phyloP scores from a whole-genome alignment of 2,888 invertebrate species.

The Parnassius orleans region DNA sequence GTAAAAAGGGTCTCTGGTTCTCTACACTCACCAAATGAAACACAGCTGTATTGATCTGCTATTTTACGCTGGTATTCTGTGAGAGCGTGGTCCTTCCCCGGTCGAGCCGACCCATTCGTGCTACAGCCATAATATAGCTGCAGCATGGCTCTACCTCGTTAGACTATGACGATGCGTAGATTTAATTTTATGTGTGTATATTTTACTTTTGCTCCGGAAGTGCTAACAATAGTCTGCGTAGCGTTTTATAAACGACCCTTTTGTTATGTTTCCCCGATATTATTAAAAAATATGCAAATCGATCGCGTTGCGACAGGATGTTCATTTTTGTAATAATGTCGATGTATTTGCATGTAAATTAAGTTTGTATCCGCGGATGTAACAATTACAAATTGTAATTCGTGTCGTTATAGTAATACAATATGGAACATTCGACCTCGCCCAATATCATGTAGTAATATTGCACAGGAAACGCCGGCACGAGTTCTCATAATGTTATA shows the following conservation, averaged over 20 bases:
- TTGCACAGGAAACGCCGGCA: conserved; percentile 36
- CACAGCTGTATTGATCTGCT: no score
- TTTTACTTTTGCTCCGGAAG: conserved; percentile 68
- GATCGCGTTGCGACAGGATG: conserved; percentile 71
- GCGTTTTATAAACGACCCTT: conserved; percentile 61
- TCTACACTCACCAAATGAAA: no score
- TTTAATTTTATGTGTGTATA: conserved; percentile 70
- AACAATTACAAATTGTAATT: conserved; percentile 53
- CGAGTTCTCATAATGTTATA: conserved; percentile 29
- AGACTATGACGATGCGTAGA: conserved; percentile 55
- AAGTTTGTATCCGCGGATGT: conserved; percentile 68
- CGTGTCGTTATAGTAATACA: conserved; percentile 61
- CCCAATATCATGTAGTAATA: conserved; percentile 38
- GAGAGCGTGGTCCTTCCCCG: no score
- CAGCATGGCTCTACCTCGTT: no score
- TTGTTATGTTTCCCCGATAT: conserved; percentile 72
- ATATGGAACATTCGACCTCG: conserved; percentile 43
- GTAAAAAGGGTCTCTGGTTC: no score
- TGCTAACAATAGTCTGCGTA: conserved; percentile 65
- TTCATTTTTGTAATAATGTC: conserved; percentile 74
- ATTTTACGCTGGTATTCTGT: no score
- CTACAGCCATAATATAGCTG: no score
- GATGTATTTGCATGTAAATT: conserved; percentile 77
- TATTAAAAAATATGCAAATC: conserved; percentile 81
- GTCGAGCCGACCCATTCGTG: no score